Evolutionary conservation across 2,888 invertebrate genomes (phyloP).

Genomic region (Mantis religiosa): DNA sequence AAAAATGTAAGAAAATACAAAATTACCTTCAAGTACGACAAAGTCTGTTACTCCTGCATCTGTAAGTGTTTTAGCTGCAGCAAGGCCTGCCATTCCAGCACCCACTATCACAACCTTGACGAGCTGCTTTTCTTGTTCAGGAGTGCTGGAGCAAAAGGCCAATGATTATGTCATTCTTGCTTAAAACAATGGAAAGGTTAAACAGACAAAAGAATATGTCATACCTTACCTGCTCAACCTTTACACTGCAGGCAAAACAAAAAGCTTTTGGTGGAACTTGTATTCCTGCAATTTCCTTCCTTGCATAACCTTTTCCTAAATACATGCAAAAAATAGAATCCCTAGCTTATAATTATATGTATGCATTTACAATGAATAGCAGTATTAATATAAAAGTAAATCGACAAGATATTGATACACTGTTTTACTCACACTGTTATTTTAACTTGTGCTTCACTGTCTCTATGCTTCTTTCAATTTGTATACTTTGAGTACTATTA

Average conservation of each 20-base stretch:
- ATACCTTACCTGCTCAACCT: neutral
- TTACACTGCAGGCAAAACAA: neutral
- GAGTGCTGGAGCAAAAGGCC: neutral
- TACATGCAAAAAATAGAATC: too few species aligned
- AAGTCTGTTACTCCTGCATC: conserved; percentile 48
- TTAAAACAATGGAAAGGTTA: neutral
- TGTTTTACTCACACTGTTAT: too few species aligned
- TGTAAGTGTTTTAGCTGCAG: conserved; percentile 51
- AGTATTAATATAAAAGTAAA: too few species aligned
- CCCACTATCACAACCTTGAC: conserved; percentile 52
- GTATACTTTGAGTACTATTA: too few species aligned
- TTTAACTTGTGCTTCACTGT: too few species aligned
- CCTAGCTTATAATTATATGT: too few species aligned
- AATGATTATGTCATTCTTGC: neutral
- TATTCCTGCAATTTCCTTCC: neutral
- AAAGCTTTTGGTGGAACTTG: neutral
- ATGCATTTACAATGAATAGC: too few species aligned
- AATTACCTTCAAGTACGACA: conserved; percentile 51
- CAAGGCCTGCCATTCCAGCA: conserved; percentile 58
- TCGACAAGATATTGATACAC: too few species aligned
- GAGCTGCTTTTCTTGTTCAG: neutral
- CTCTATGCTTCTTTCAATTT: too few species aligned
- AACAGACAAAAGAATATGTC: neutral
- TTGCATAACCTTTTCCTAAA: too few species aligned
- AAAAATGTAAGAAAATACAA: neutral